Conservation (phyloP, 2,113 vertebrate genomes). For the Rhabdornis inornatus region DNA sequence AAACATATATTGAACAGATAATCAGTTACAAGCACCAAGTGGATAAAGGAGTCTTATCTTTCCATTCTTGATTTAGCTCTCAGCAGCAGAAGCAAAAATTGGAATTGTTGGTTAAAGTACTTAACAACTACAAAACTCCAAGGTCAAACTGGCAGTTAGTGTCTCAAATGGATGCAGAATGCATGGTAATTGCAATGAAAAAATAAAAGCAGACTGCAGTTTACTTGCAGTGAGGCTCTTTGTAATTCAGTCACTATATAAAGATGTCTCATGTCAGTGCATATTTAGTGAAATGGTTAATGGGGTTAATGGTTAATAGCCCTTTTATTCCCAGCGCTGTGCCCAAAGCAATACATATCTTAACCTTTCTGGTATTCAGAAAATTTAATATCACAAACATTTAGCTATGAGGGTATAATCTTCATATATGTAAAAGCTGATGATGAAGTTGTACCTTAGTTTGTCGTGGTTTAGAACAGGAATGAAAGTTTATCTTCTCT, state of each 20-base stretch:
- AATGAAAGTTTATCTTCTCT: neutral
- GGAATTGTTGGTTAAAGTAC: neutral
- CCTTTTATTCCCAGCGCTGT: neutral
- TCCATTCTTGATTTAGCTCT: neutral
- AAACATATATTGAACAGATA: neutral
- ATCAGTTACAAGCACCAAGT: neutral
- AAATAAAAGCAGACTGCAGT: neutral
- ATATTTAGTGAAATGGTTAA: slow-evolving; percentile 17
- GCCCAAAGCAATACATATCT: neutral
- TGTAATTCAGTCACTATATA: slow-evolving; percentile 6
- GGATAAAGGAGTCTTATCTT: neutral
- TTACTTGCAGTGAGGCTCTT: neutral
- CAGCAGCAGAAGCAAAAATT: neutral
- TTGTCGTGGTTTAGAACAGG: neutral
- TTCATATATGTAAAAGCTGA: neutral
- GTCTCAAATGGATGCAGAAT: neutral
- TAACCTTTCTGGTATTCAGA: neutral
- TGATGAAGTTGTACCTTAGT: neutral
- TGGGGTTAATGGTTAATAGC: neutral
- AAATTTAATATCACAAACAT: neutral
- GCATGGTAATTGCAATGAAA: neutral
- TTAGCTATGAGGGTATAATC: neutral
- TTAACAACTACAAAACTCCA: neutral
- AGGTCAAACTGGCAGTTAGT: neutral
- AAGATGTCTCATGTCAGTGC: neutral